Percentiles rank a stretch among this genome's conserved stretches.
Evolutionary conservation across 2,888 invertebrate genomes (phyloP).

Genomic region (Microdon myrmicae): DNA sequence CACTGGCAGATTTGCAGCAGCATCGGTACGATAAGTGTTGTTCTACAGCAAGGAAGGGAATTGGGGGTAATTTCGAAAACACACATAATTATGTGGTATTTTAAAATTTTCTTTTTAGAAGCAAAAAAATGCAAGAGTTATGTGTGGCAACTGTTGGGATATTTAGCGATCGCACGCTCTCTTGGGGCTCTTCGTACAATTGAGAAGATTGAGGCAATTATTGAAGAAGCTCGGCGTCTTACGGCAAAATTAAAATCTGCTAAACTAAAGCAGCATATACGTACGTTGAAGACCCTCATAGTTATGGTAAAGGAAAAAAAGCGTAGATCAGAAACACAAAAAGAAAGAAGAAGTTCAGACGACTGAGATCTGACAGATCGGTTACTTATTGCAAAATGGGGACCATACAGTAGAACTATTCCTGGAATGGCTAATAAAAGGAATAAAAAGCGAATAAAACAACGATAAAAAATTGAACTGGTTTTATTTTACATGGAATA

Average conservation of each 20-base stretch:
- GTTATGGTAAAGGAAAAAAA: too few species aligned
- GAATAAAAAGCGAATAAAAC: too few species aligned
- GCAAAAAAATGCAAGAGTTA: constrained; percentile 56
- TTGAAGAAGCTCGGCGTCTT: constrained; percentile 55
- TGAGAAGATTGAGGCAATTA: constrained; percentile 58
- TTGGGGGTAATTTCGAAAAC: constrained; percentile 53
- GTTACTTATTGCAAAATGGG: too few species aligned
- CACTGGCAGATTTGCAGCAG: constrained; percentile 56
- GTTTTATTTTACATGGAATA: too few species aligned
- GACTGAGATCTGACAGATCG: too few species aligned
- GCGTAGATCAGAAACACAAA: too few species aligned
- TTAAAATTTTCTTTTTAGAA: constrained; percentile 45
- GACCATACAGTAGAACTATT: too few species aligned
- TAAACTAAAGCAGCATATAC: too few species aligned
- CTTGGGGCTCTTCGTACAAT: constrained; percentile 60
- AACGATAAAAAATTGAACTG: too few species aligned
- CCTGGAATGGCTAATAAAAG: too few species aligned
- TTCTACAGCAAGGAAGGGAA: constrained; percentile 53
- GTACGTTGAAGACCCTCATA: too few species aligned
- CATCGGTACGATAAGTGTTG: constrained; percentile 57
- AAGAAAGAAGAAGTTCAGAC: too few species aligned
- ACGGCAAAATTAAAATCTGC: constrained; percentile 56
- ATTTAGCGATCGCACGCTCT: constrained; percentile 58
- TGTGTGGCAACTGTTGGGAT: constrained; percentile 59
- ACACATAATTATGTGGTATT: not conserved